Evolutionary conservation across 2,797 vertebrate species (phyloP).

Genomic region (Psittacula echo): DNA sequence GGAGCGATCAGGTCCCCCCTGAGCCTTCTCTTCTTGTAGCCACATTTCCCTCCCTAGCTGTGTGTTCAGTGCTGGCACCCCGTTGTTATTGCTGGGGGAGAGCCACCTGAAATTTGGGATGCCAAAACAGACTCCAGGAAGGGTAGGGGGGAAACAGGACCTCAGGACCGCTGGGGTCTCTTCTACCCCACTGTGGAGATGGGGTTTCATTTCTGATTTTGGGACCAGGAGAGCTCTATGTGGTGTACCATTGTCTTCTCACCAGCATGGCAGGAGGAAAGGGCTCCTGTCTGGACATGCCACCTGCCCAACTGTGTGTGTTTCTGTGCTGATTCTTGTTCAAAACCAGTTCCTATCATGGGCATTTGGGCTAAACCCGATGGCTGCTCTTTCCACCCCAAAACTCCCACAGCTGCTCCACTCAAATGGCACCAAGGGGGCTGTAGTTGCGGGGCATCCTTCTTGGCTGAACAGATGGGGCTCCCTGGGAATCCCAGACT

Average conservation of each 20-base stretch:
- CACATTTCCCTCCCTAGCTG: not conserved
- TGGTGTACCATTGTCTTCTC: not conserved
- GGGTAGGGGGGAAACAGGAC: fast-evolving
- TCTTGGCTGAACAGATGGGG: fast-evolving
- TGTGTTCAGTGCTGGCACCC: not conserved
- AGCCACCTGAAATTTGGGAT: not conserved
- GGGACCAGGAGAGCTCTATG: not conserved
- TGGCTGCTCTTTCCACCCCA: not conserved
- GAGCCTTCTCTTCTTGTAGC: fast-evolving
- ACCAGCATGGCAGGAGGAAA: not conserved
- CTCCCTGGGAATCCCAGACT: fast-evolving
- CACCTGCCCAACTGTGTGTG: fast-evolving
- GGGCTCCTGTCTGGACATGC: not conserved
- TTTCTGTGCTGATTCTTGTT: not conserved
- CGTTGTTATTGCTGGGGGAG: not conserved
- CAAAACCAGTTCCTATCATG: not conserved
- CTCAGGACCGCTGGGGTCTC: not conserved
- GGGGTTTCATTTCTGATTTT: not conserved
- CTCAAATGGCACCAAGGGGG: fast-evolving
- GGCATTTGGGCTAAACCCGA: not conserved
- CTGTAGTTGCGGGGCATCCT: fast-evolving
- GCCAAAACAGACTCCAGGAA: not conserved
- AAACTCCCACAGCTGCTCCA: not conserved
- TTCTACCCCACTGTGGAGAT: not conserved
- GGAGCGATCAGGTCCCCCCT: too few species aligned